A percentile compares a stretch with the other conserved stretches of the same genome.
phyloP scores from a whole-genome alignment of 1,140 invertebrate species.

The Cherax destructor region DNA sequence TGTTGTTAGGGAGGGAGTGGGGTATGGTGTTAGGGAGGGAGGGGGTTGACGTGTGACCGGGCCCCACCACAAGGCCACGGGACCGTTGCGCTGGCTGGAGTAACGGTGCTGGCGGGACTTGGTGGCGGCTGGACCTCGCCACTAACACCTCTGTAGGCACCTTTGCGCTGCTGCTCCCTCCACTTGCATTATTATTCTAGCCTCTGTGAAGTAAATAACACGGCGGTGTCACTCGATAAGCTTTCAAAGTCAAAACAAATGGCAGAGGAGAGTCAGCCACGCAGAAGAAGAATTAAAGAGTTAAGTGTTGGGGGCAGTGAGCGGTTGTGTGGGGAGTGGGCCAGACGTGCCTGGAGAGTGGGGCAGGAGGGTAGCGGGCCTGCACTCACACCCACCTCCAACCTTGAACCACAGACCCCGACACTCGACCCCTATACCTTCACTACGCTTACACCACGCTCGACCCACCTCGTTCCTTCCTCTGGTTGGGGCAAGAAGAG shows the following conservation, averaged over 20 bases:
- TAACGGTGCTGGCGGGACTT: slow-evolving; percentile 36
- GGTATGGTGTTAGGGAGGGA: neutral
- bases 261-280: neutral
- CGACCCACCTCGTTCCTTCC: slow-evolving; percentile 1
- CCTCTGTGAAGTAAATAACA: neutral
- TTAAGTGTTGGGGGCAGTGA: neutral
- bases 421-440: slow-evolving; percentile 34
- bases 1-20: neutral
- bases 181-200: neutral
- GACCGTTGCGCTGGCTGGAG: slow-evolving; percentile 40
- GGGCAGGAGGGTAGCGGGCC: slow-evolving; percentile 33
- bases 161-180: neutral
- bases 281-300: neutral
- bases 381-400: slow-evolving; percentile 13
- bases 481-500: neutral
- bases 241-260: neutral
- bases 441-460: slow-evolving; percentile 30
- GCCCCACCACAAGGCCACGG: slow-evolving; percentile 23
- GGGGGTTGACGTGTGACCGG: neutral
- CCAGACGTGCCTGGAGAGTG: neutral
- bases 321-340: neutral
- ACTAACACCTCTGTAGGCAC: neutral
- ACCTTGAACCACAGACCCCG: slow-evolving; percentile 43
- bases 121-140: neutral
- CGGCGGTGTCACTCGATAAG: neutral